Evolutionary conservation across 2,797 vertebrate species (phyloP), one percentile per base, ranked within the genome.

Genomic region (Eulemur coronatus): DNA sequence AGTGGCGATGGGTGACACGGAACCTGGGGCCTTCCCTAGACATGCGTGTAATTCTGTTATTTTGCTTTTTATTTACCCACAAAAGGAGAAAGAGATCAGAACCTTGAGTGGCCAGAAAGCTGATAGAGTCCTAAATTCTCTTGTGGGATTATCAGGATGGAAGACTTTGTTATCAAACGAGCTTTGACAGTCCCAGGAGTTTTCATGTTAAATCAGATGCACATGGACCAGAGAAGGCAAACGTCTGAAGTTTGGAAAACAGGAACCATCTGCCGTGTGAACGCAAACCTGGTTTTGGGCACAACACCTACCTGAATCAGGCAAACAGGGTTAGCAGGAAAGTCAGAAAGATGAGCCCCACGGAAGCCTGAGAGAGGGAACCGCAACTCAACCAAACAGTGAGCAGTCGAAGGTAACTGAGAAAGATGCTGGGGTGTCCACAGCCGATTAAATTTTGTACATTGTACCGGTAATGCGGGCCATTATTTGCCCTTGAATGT

Each of bases 361-460:
- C 15, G 0, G n/a, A 10, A 57, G n/a, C 17, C n/a, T 2, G 50
- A n/a, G 2, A n/a, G 52, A 52, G 52, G 46, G n/a, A 80, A 48
- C 10, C 28, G n/a, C 0, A 0, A n/a, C 57, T n/a, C 46, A 5
- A 5, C 46, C 70, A 46, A 35, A 43, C 18, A 33, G 0, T 0
- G 76, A 50, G 13, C 38, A 30, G 38, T 0, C 0, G 13, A 69
- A 63, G 73, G 17, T 10, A 17, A 2, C 1, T 3, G 5, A 84
- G 70, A 20, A 79, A 20, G 81, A 69, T 0, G 22, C 18, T 1
- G 0, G 0, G n/a, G 4, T 7, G 50, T 28, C 30, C 26, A 10
- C 2, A 0, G 28, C 2, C 7, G 7, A 11, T 26, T 33, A 55
- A 22, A 26, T 4, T 20, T 0, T 5, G 28, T 9, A 4, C 57